A percentile compares a stretch with the other conserved stretches of the same genome.
Evolutionary conservation across 2,888 invertebrate species (phyloP).

Genomic region (Apamea anceps): DNA sequence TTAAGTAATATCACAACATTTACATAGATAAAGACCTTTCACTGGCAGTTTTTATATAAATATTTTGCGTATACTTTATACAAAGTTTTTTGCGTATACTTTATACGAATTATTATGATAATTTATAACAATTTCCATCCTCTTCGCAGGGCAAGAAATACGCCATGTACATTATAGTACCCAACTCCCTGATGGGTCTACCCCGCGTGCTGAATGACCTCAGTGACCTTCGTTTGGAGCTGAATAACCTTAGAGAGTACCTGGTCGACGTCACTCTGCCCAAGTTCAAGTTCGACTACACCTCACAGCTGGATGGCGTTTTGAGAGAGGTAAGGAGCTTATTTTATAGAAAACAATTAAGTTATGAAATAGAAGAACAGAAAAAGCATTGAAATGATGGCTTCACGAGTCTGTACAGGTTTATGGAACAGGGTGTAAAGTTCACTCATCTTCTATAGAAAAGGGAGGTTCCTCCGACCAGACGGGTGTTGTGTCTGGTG

Average conservation of each 20-base stretch:
- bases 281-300: conserved; percentile 93
- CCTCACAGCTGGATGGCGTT: conserved; percentile 91
- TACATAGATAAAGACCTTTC: not conserved
- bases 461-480: no score
- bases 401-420: not conserved
- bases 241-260: conserved; percentile 90
- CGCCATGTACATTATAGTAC: conserved; percentile 93
- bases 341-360: not conserved
- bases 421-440: not conserved
- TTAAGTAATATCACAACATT: not conserved
- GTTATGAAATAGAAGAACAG: not conserved
- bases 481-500: no score
- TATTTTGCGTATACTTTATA: no score
- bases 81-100: no score
- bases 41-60: not conserved
- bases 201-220: conserved; percentile 90
- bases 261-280: conserved; percentile 92
- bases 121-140: not conserved
- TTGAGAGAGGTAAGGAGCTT: conserved; percentile 90
- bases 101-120: not conserved
- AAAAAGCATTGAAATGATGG: not conserved
- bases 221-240: conserved; percentile 89
- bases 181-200: conserved; percentile 91
- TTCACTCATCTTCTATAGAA: not conserved
- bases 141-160: conserved; percentile 92